Conservation (phyloP, 2,888 invertebrate genomes). For the Lampropteryx suffumata region DNA sequence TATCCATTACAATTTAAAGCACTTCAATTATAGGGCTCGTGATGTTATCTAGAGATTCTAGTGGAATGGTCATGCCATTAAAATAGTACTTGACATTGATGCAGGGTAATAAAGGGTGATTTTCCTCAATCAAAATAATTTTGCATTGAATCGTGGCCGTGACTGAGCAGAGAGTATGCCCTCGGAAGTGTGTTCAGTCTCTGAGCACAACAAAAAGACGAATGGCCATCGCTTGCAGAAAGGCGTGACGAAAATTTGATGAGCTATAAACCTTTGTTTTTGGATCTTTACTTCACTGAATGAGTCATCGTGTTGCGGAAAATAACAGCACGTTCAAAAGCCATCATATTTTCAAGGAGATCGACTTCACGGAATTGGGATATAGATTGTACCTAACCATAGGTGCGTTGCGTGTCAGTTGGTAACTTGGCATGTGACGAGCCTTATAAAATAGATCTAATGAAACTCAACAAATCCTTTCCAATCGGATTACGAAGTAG, state of each 20-base stretch:
- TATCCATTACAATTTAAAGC: constrained; percentile 26
- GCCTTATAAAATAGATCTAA: constrained; percentile 34
- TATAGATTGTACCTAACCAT: too few relatives aligned
- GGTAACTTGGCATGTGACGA: constrained; percentile 12
- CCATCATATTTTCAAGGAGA: constrained; percentile 6
- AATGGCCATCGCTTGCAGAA: constrained; percentile 30
- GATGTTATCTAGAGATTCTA: constrained; percentile 23
- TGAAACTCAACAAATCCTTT: constrained; percentile 35
- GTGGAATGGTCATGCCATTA: constrained; percentile 22
- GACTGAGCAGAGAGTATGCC: constrained; percentile 39
- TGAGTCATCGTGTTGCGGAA: constrained; percentile 15
- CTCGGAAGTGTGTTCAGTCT: constrained; percentile 40
- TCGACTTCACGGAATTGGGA: neutral
- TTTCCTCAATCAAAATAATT: constrained; percentile 57
- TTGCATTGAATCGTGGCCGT: constrained; percentile 43
- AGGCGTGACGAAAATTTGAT: constrained; percentile 37
- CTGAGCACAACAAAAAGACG: constrained; percentile 36
- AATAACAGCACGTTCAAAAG: constrained; percentile 3
- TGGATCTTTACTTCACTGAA: constrained; percentile 10
- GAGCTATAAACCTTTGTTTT: constrained; percentile 27
- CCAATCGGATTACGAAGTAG: constrained; percentile 57
- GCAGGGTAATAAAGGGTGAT: constrained; percentile 42
- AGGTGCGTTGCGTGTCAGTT: too few relatives aligned
- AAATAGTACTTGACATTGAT: constrained; percentile 41
- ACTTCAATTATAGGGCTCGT: constrained; percentile 30